A percentile compares a stretch with the other conserved stretches of the same genome.
These are phyloP conservation scores for Rhinogobius similis DNA, from an alignment of 2,113 vertebrate species.

Conservation along the genomic window DNA sequence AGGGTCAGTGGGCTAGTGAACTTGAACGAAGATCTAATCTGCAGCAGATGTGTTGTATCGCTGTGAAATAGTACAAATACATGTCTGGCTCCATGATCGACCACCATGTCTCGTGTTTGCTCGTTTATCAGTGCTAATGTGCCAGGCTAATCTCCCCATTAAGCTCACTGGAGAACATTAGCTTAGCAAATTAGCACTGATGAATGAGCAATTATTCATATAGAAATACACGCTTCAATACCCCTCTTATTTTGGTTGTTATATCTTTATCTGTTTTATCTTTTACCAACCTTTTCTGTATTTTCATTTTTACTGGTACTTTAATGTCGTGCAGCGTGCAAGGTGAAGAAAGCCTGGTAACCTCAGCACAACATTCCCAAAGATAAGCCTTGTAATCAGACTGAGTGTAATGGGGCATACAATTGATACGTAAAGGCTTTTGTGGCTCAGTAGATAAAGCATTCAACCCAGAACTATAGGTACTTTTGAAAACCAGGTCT, in stretches of 20 bases:
- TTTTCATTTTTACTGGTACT: neutral
- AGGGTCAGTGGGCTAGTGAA: conserved; percentile 32
- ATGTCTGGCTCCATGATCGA: conserved; percentile 56
- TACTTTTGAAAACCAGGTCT: neutral
- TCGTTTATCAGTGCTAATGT: conserved; percentile 72
- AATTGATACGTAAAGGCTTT: neutral
- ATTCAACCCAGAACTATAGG: neutral
- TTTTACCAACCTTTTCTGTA: conserved; percentile 14
- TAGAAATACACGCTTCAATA: conserved; percentile 38
- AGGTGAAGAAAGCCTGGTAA: neutral
- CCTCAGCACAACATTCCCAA: neutral
- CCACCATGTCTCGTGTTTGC: conserved; percentile 58
- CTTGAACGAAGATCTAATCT: conserved; percentile 40
- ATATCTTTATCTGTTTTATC: too few relatives aligned
- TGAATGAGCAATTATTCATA: conserved; percentile 69
- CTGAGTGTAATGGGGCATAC: too few relatives aligned
- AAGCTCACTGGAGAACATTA: conserved; percentile 68
- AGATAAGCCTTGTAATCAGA: neutral
- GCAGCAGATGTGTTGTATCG: conserved; percentile 53
- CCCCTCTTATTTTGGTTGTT: neutral
- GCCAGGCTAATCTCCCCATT: conserved; percentile 67
- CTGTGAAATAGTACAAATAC: conserved; percentile 30
- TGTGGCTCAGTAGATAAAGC: neutral
- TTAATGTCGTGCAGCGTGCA: neutral
- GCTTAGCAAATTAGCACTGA: conserved; percentile 69